Conservation (phyloP, 2,113 vertebrate species). For the Mirounga angustirostris region DNA sequence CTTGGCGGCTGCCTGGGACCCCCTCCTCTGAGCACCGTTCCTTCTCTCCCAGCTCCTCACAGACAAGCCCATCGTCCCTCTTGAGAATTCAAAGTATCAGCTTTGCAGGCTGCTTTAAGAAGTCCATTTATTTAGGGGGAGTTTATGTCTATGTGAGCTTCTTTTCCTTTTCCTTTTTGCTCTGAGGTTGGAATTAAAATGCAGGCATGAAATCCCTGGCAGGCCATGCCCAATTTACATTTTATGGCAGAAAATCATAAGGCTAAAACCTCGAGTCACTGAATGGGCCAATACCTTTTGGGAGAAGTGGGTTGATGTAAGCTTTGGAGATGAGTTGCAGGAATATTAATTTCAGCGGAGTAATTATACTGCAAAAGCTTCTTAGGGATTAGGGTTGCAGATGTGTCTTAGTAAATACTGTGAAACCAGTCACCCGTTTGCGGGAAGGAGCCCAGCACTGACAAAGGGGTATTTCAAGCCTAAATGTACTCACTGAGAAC, state of each 20-base stretch:
- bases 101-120: conserved; percentile 52
- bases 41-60: neutral
- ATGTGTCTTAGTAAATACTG: conserved; percentile 56
- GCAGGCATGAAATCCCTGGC: conserved; percentile 41
- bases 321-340: conserved; percentile 64
- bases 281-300: conserved; percentile 62
- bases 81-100: conserved; percentile 25
- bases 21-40: rapidly evolving
- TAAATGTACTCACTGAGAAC: neutral
- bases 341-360: conserved; percentile 75
- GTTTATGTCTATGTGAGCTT: conserved; percentile 46
- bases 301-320: conserved; percentile 62
- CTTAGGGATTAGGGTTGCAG: conserved; percentile 70
- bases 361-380: conserved; percentile 73
- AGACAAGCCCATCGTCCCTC: neutral
- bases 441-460: neutral
- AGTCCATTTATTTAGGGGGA: conserved; percentile 66
- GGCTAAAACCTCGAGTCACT: conserved; percentile 63
- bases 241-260: conserved; percentile 71
- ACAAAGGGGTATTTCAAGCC: neutral
- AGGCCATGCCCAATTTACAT: conserved; percentile 73
- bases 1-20: neutral
- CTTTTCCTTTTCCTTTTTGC: conserved; percentile 52
- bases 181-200: conserved; percentile 72
- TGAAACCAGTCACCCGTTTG: neutral